Base-by-base conservation (phyloP, 2,113 vertebrate species). In the Stigmatopora nigra region DNA sequence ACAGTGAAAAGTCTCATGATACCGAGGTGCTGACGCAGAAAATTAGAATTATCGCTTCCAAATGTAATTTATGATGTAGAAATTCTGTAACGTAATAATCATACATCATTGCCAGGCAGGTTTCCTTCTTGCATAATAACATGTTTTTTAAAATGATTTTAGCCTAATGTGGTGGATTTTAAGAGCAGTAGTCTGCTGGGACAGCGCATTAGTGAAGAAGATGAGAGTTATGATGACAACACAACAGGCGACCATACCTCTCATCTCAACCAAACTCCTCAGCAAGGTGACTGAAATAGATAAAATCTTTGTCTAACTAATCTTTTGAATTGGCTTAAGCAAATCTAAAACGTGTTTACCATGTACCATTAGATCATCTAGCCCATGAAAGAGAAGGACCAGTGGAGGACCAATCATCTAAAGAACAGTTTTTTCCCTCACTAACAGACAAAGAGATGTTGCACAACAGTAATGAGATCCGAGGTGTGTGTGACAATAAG, bases 161-260 rank as follows among this genome's bases (percentile, higher is more conserved):
- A 90, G 90, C 57, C 69, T 38, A 74, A 68, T 60, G 15, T 73
- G 7, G 83, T 73, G 7, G 83, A 89, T 63, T 85, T 86, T 19
- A 48, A 75, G 74, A 87, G 84, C 78, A 86, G 82, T 70, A 81
- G 73, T 57, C 78, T 83, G n/a, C 87, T 86, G 1, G 75, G 69
- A 25, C 62, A 70, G n/a, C 83, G 80, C 22, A 49, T 51, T 44
- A 87, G 80, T 69, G 87, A 88, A 31, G 81, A 84, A 31, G 81
- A 84, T 7, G 88, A 88, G 8, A 74, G 71, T 58, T 17, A 73
- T 6, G 76, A 80, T 4, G 78, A 83, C 0, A 80, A 77, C 45
- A 5, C 61, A 2, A 66, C 70, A 58, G 81, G 86, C 52, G 72
- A 79, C 66, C 78, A 69, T 2, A 61, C 63, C 48, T 82, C 77